Evolutionary conservation across 2,113 vertebrate species (phyloP).

Genomic region (Chaetorhynchus papuensis): DNA sequence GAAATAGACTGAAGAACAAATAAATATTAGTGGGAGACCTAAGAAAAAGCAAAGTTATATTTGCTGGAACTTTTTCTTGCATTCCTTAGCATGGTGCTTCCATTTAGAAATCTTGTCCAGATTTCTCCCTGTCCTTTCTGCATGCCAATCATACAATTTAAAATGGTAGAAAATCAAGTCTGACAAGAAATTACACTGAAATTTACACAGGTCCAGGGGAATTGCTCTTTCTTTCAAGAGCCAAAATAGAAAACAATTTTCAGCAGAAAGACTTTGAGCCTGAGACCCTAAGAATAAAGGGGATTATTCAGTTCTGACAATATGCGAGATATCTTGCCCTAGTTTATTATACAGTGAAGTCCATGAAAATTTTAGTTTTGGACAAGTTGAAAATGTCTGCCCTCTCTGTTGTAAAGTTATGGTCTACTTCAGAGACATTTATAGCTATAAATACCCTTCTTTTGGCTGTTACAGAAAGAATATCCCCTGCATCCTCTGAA

Average conservation of each 20-base stretch:
- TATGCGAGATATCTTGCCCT: not conserved
- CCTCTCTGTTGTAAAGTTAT: not conserved
- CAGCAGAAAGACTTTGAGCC: not conserved
- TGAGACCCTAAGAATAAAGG: not conserved
- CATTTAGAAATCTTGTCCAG: not conserved
- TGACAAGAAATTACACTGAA: not conserved
- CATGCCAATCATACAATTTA: not conserved
- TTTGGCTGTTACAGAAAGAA: not conserved
- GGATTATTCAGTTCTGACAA: not conserved
- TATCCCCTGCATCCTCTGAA: not conserved
- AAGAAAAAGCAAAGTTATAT: not conserved
- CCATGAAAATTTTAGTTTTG: not conserved
- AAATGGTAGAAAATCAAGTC: not conserved
- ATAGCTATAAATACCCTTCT: not conserved
- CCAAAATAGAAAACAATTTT: not conserved
- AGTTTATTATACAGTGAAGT: not conserved
- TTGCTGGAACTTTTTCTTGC: not conserved
- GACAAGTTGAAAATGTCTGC: not conserved
- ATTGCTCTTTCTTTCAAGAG: not conserved
- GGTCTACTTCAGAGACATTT: not conserved
- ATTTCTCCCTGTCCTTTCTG: not conserved
- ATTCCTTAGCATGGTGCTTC: not conserved
- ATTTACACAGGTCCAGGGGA: not conserved
- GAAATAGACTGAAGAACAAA: not conserved
- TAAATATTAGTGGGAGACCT: not conserved